These are phyloP conservation scores for Drosophila nr. perissopoda DNA, from an alignment of 2,888 invertebrate genomes.

Conservation along the genomic window DNA sequence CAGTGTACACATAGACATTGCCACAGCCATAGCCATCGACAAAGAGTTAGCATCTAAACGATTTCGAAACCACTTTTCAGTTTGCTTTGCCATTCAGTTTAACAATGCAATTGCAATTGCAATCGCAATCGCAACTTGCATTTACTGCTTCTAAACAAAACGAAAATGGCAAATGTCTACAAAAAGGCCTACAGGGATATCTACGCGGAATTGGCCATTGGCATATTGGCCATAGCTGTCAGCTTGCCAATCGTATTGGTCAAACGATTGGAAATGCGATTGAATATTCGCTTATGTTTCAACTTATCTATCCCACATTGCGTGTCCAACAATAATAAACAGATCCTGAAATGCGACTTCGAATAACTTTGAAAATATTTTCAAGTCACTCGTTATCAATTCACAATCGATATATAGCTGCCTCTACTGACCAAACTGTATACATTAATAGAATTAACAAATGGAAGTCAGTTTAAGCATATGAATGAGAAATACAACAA, in stretches of 20 bases:
- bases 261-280: constrained; percentile 6
- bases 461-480: constrained; percentile 23
- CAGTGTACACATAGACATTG: constrained; percentile 11
- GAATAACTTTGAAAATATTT: background rate
- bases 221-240: constrained; percentile 2
- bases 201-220: constrained; percentile 1
- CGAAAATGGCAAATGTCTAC: constrained; percentile 11
- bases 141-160: constrained; percentile 29
- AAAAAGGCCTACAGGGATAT: constrained; percentile 4
- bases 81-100: constrained; percentile 25
- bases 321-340: background rate
- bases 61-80: constrained; percentile 49
- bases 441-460: constrained; percentile 12
- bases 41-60: constrained; percentile 49
- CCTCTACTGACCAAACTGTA: background rate
- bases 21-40: constrained; percentile 24
- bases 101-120: constrained; percentile 38
- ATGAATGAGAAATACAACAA: constrained; percentile 30
- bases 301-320: background rate
- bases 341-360: background rate
- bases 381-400: background rate
- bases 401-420: background rate
- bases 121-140: constrained; percentile 22
- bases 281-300: background rate
- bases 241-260: background rate